Percentiles rank a stretch among this genome's conserved stretches.
phyloP scores from a whole-genome alignment of 2,888 invertebrate species.

The Lathronympha strigana region DNA sequence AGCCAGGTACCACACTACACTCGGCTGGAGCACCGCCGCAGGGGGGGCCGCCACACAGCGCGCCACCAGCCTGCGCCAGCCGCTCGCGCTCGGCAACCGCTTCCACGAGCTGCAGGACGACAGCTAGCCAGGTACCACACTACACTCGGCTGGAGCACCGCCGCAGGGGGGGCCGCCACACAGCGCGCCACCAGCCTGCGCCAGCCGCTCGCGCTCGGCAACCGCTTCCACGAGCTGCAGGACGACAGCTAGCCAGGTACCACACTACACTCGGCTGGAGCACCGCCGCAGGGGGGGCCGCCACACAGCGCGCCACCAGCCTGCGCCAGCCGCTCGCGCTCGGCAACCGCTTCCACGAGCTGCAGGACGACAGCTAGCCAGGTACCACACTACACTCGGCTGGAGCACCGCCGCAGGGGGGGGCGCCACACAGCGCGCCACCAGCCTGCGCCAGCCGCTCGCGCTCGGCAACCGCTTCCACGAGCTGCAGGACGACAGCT shows the following conservation, averaged over 20 bases:
- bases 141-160: neutral
- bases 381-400: neutral
- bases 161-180: conserved; percentile 2
- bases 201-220: neutral
- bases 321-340: too few relatives aligned
- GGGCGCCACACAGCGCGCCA: neutral
- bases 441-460: neutral
- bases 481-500: neutral
- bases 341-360: too few relatives aligned
- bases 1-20: conserved; percentile 47
- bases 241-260: conserved; percentile 46
- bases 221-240: neutral
- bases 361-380: neutral
- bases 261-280: neutral
- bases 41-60: neutral
- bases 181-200: neutral
- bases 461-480: neutral
- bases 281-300: neutral
- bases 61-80: too few relatives aligned
- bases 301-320: too few relatives aligned
- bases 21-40: too few relatives aligned
- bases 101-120: neutral
- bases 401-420: neutral
- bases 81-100: too few relatives aligned
- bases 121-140: neutral